A percentile compares a stretch with the other conserved stretches of the same genome.
These are phyloP conservation scores for Phengaris alcon DNA, from an alignment of 2,888 invertebrate genomes.

Conservation along the genomic window DNA sequence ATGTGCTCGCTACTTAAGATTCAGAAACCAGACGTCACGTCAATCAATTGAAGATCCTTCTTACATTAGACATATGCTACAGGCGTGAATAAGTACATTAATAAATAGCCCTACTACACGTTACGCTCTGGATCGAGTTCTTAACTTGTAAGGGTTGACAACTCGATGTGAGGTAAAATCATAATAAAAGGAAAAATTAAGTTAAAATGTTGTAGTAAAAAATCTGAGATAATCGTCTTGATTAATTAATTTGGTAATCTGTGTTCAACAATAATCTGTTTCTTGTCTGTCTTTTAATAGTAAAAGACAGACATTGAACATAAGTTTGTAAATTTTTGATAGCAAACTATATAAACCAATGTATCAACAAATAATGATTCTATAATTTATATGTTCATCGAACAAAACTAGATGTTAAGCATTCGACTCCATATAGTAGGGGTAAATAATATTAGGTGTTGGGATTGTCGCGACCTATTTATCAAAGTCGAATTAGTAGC, in stretches of 20 bases:
- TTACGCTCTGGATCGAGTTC: background rate
- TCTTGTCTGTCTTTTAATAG: too few species aligned
- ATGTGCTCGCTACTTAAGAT: constrained; percentile 44
- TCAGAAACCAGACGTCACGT: constrained; percentile 63
- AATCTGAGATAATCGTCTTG: too few species aligned
- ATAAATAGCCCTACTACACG: constrained; percentile 46
- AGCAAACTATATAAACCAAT: background rate
- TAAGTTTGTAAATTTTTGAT: background rate
- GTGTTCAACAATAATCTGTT: too few species aligned
- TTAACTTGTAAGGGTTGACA: background rate
- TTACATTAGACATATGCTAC: constrained; percentile 71
- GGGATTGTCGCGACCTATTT: constrained; percentile 60
- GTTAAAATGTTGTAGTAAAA: too few species aligned
- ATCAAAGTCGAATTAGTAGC: constrained; percentile 70
- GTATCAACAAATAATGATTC: background rate
- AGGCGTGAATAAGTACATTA: constrained; percentile 66
- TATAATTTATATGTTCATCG: background rate
- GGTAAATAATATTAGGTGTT: constrained; percentile 46
- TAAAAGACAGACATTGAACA: background rate
- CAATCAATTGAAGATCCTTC: constrained; percentile 70
- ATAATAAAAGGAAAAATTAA: background rate
- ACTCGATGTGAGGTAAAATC: background rate
- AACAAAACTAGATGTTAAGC: background rate
- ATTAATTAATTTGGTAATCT: too few species aligned
- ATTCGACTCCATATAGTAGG: constrained; percentile 24